Evolutionary conservation across 2,113 vertebrate species (phyloP).

Genomic region (Hippocampus guttulatus): DNA sequence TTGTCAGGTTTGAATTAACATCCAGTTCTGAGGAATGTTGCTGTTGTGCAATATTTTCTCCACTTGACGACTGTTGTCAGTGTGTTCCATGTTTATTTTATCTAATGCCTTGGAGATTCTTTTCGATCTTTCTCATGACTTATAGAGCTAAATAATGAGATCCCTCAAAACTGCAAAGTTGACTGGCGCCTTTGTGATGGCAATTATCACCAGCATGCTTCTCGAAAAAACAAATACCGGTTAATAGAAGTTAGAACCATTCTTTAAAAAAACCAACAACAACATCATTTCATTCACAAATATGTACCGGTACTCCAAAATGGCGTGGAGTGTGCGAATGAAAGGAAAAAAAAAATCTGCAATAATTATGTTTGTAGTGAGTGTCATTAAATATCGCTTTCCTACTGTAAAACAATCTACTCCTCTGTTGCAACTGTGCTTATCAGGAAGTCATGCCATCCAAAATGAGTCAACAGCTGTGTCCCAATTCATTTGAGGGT

Average conservation of each 20-base stretch:
- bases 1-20: no score
- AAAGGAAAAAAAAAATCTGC: not conserved
- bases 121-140: no score
- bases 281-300: not conserved
- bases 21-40: no score
- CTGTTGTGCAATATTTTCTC: no score
- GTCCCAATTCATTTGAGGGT: not conserved
- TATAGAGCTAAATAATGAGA: no score
- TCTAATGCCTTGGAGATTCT: no score
- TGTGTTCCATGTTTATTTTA: no score
- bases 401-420: not conserved
- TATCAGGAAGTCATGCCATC: not conserved
- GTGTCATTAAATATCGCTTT: not conserved
- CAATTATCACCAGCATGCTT: not conserved
- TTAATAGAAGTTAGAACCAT: not conserved
- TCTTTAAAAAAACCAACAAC: not conserved
- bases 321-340: not conserved
- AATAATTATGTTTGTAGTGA: not conserved
- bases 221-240: no score
- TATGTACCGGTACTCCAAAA: not conserved
- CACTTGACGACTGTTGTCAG: no score
- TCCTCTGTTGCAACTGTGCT: not conserved
- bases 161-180: not conserved
- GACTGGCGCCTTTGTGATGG: not conserved
- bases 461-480: not conserved